Conservation (phyloP, 2,113 vertebrate species). For the Percina caprodes region DNA sequence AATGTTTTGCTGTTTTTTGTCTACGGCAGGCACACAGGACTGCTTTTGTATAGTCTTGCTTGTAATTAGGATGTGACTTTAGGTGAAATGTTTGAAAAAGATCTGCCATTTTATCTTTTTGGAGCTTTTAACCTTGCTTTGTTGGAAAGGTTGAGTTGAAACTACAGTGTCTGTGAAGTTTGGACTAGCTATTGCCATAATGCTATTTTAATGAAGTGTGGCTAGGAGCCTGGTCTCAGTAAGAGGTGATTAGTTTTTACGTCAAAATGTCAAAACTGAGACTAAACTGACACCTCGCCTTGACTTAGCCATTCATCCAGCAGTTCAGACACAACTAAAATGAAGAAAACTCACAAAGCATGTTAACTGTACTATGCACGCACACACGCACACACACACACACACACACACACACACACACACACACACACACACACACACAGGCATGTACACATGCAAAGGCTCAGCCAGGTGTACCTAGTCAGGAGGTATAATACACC, state of each 20-base stretch:
- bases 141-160: slow-evolving; percentile 23
- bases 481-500: slow-evolving; percentile 45
- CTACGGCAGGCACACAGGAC: not conserved
- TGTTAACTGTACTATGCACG: slow-evolving; percentile 19
- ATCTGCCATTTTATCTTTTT: slow-evolving; percentile 7
- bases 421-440: slow-evolving; percentile 2
- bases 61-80: not conserved
- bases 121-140: not conserved
- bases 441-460: slow-evolving; percentile 33
- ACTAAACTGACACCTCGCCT: slow-evolving; percentile 37
- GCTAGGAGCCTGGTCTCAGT: slow-evolving; percentile 46
- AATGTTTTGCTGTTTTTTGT: not conserved
- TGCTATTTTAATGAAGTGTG: slow-evolving; percentile 65
- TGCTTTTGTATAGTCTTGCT: not conserved
- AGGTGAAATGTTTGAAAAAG: not conserved
- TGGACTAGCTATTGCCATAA: slow-evolving; percentile 38
- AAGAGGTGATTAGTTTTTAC: slow-evolving; percentile 56
- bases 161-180: slow-evolving; percentile 17
- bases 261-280: slow-evolving; percentile 63
- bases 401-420: slow-evolving; percentile 18
- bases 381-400: slow-evolving; percentile 9
- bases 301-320: slow-evolving; percentile 25
- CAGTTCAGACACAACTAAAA: slow-evolving; percentile 16
- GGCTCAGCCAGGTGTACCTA: slow-evolving; percentile 66
- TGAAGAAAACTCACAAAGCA: slow-evolving; percentile 31